These are phyloP conservation scores for Ailurus styani DNA, from an alignment of 2,113 vertebrate species.

Conservation along the genomic window DNA sequence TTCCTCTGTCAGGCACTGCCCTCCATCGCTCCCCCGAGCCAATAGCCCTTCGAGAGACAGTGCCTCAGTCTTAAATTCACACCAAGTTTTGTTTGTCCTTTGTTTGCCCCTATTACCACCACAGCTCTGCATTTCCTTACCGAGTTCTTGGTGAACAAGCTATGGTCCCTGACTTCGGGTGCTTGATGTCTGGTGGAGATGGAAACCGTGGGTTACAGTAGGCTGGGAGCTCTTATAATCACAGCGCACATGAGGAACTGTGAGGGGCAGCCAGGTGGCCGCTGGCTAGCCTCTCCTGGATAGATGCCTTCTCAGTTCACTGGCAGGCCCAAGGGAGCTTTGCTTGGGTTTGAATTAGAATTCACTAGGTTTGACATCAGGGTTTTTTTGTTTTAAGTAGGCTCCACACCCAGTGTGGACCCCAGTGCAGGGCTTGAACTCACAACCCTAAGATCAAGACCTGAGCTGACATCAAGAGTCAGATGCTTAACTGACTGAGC, in stretches of 20 bases:
- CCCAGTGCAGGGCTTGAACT: background rate
- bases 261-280: rapidly evolving
- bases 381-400: background rate
- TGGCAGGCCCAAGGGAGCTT: background rate
- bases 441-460: background rate
- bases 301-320: background rate
- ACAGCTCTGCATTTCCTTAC: background rate
- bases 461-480: background rate
- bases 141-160: background rate
- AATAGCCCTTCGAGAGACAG: background rate
- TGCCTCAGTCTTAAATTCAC: background rate
- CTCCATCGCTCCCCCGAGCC: rapidly evolving
- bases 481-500: background rate
- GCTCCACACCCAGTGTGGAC: background rate
- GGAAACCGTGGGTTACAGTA: background rate
- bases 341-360: background rate
- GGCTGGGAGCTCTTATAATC: background rate
- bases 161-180: background rate
- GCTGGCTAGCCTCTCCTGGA: background rate
- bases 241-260: background rate
- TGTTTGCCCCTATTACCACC: background rate
- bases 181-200: background rate
- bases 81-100: background rate
- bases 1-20: background rate
- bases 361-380: background rate